Evolutionary conservation across 2,888 invertebrate species (phyloP), one percentile per base, ranked within the genome.

Genomic region (Apeira syringaria): DNA sequence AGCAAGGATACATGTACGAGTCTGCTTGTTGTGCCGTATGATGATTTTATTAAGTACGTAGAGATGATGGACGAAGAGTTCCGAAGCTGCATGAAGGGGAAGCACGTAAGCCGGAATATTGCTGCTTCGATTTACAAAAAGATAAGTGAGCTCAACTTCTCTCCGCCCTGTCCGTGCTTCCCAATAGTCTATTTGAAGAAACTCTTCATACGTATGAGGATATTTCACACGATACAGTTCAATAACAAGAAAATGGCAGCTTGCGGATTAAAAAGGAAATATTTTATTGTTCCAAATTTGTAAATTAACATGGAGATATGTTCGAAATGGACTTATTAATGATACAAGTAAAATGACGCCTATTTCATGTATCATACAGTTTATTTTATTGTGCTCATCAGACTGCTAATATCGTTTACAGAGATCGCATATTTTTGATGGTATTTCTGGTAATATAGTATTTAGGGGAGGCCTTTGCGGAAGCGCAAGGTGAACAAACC

Each of bases 161-260:
- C 49, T 4, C 47, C 45, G 6, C 54, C 51, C 1, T 55, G 54
- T 17, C 47, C 51, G 2, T 55, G 55, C 41, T 55, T 55, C 39
- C 55, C 55, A 9, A 44, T 44, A 22, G 55, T 44, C 25, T 52
- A 55, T 22, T 22, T 55, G 25, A 41, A 40, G 36, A 48, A 46
- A 28, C 47, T 55, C 6, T 55, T 55, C 34, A 50, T 55, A 9
- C 27, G 55, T 0, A 50, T 52, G 28, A 46, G 52, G 17, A 52
- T 55, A 26, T 52, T 44, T 31, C 47, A 50, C 33, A 42, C 44
- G n/a, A 29, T 55, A 7, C 52, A 52, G 9, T 30, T 22, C 6
- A 55, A 55, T 18, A 52, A 55, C 15, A 40, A 39, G 8, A 39
- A 35, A n/a, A 24, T 39, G 22, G 10, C 30, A 0, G 2, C 20